These are phyloP conservation scores for Nematostella vectensis DNA, from an alignment of 92 coral and sea anemone genomes.

Conservation along the genomic window DNA sequence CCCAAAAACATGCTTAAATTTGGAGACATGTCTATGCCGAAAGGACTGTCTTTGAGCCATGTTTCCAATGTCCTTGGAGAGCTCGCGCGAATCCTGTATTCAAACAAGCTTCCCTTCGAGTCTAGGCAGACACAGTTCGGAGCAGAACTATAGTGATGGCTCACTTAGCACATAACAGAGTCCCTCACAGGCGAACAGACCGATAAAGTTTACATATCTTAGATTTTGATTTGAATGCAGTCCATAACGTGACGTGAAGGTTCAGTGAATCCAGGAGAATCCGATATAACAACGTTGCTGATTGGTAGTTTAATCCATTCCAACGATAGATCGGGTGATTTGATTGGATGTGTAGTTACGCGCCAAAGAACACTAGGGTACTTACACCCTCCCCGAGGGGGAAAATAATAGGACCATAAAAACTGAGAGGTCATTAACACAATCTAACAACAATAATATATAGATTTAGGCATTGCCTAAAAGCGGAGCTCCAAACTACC, in stretches of 20 bases:
- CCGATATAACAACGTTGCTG: neutral
- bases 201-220: slow-evolving; percentile 29
- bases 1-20: slow-evolving; percentile 93
- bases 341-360: slow-evolving; percentile 27
- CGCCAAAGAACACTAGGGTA: slow-evolving; percentile 33
- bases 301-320: slow-evolving; percentile 7
- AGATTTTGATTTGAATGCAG: slow-evolving; percentile 2
- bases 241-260: slow-evolving; percentile 20
- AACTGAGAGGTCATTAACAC: no score
- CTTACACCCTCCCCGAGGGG: no score
- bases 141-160: slow-evolving; percentile 17
- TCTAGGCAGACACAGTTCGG: slow-evolving; percentile 2
- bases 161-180: slow-evolving; percentile 7
- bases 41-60: slow-evolving; percentile 58
- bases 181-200: slow-evolving; percentile 7
- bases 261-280: neutral
- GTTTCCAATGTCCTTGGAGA: neutral
- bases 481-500: no score
- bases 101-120: neutral
- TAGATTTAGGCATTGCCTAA: no score
- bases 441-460: no score
- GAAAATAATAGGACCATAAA: no score
- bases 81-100: neutral
- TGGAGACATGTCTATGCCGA: slow-evolving; percentile 69
- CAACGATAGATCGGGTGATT: slow-evolving; percentile 3